Percentiles rank a stretch among this genome's conserved stretches.
phyloP scores from a whole-genome alignment of 1,140 invertebrate species.

The Philopotamus ludificatus region DNA sequence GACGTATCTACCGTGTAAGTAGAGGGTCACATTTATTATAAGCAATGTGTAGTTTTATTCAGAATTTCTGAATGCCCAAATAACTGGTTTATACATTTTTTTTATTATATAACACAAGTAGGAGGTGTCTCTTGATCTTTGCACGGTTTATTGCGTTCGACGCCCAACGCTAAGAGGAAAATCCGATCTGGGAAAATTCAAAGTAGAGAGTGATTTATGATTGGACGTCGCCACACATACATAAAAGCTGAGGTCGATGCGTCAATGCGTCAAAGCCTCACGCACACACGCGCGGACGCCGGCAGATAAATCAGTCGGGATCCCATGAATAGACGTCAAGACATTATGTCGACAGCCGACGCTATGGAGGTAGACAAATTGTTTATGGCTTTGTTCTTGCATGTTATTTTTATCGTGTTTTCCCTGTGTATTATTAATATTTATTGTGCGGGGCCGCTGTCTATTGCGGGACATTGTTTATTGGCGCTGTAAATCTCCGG shows the following conservation, averaged over 20 bases:
- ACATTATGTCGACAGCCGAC: constrained; percentile 24
- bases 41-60: too few species aligned
- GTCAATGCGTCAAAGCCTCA: neutral
- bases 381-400: constrained; percentile 20
- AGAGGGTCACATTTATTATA: too few species aligned
- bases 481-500: constrained; percentile 17
- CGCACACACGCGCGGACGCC: neutral
- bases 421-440: constrained; percentile 30
- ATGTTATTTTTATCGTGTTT: constrained; percentile 28
- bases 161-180: too few species aligned
- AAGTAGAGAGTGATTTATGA: neutral
- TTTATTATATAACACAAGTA: too few species aligned
- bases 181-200: neutral
- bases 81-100: too few species aligned
- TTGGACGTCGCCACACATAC: neutral
- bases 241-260: neutral
- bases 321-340: constrained; percentile 23
- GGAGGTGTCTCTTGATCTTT: too few species aligned
- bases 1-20: too few species aligned
- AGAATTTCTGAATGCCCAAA: too few species aligned
- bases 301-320: constrained; percentile 13
- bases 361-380: constrained; percentile 23
- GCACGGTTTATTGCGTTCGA: too few species aligned
- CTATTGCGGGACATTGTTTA: constrained; percentile 15
- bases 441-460: constrained; percentile 13